Base-by-base conservation (phyloP, 2,888 invertebrate genomes). In the Aplocera efformata region DNA sequence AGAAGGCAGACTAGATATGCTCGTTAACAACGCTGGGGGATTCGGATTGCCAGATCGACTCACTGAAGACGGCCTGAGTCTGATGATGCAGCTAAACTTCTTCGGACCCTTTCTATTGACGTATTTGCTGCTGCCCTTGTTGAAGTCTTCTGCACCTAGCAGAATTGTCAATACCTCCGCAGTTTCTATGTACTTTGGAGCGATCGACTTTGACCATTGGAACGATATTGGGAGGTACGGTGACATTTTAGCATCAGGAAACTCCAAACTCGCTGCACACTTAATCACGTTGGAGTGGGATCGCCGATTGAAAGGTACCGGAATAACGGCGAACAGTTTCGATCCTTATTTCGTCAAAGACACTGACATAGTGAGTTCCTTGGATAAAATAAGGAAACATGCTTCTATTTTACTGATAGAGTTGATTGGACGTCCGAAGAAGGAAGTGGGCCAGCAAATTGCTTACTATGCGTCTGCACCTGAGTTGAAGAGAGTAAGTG, bases 31-130 rank as follows among this genome's bases (percentile, higher is more conserved):
- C 60, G 92, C 93, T 0, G 92, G 91, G 0, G 73, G 82, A 7
- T 78, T 57, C 0, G 79, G 74, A 0, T 42, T 81, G 0, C 75
- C 80, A 1, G 80, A 84, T 42, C 75, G 63, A 29, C 65, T 84
- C 17, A 91, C 93, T 0, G 88, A 89, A 56, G 93, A 94, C 54
- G 92, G 92, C 1, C 71, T 94, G 20, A 91, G 92, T 50, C 66
- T 85, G 1, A 90, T 90, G 7, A 91, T 93, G 90, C 93, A 93
- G 63, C 89, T 92, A 28, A 94, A 94, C 66, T 91, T 93, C 65
- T 92, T 93, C 58, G 93, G 93, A 7, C 90, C 91, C 0, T 94
- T 94, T 64, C 77, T 94, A 24, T 82, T 95, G 13, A 94, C 94
- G 0, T 92, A 91, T 68, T 80, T 94, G 38, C 78, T 95, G 31